phyloP scores from a whole-genome alignment of 2,888 invertebrate species.

The Pocota personata region DNA sequence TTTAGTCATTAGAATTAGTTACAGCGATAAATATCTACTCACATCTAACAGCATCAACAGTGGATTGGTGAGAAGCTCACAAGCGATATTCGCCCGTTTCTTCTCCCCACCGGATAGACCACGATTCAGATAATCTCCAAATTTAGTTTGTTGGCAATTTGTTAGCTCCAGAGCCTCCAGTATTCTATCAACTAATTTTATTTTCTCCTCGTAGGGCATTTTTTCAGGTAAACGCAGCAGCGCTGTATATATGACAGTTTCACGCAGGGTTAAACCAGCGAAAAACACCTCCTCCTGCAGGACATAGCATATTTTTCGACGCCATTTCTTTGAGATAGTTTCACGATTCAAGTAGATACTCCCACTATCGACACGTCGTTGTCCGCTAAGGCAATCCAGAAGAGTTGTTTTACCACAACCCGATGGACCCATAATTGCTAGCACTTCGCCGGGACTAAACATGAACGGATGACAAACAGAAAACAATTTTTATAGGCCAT shows the following conservation, averaged over 20 bases:
- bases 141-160: conserved; percentile 90
- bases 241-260: conserved; percentile 88
- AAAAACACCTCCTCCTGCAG: conserved; percentile 93
- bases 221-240: conserved; percentile 87
- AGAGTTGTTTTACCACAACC: conserved; percentile 92
- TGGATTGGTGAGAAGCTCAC: conserved; percentile 91
- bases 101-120: conserved; percentile 93
- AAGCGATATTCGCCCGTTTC: conserved; percentile 92
- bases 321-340: conserved; percentile 87
- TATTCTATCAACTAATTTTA: conserved; percentile 90
- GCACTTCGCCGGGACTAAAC: conserved; percentile 88
- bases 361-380: conserved; percentile 87
- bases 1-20: background rate
- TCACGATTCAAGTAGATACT: conserved; percentile 87
- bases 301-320: conserved; percentile 91
- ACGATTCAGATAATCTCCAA: conserved; percentile 89
- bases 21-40: conserved; percentile 81
- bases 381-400: conserved; percentile 89
- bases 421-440: conserved; percentile 93
- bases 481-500: conserved; percentile 47
- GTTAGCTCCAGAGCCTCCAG: conserved; percentile 89
- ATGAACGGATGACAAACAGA: background rate
- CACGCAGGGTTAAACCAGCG: conserved; percentile 89
- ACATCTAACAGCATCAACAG: conserved; percentile 91
- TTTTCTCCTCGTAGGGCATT: conserved; percentile 88